These are phyloP conservation scores for Gallinago paraguaiae DNA, from an alignment of 2,113 vertebrate species.

Conservation along the genomic window DNA sequence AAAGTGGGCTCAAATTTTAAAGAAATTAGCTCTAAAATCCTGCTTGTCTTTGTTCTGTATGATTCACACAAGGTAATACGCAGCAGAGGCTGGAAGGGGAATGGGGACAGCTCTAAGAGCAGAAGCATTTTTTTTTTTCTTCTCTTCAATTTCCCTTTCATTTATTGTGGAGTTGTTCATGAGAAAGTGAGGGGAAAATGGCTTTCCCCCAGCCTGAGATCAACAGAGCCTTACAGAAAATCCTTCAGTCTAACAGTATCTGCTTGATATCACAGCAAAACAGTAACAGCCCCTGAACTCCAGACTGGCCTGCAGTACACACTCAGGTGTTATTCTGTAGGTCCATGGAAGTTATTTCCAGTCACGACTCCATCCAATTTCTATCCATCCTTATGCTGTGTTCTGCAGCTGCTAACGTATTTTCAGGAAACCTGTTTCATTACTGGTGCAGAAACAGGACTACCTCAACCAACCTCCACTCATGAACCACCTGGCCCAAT, in stretches of 20 bases:
- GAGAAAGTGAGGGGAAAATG: not conserved
- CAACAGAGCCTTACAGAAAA: not conserved
- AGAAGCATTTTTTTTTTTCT: not conserved
- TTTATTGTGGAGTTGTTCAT: not conserved
- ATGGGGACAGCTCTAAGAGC: not conserved
- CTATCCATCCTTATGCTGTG: not conserved
- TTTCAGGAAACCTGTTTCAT: not conserved
- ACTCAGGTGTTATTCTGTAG: not conserved
- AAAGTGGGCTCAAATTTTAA: not conserved
- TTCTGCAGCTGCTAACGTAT: not conserved
- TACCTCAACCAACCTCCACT: not conserved
- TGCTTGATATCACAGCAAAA: not conserved
- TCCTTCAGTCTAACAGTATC: not conserved
- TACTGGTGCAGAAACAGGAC: not conserved
- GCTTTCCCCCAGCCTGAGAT: not conserved
- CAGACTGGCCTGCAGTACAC: too few relatives aligned
- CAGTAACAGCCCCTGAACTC: not conserved
- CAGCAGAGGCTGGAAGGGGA: not conserved
- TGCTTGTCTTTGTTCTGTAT: not conserved
- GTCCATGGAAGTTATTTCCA: not conserved
- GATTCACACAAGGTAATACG: not conserved
- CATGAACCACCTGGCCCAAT: not conserved
- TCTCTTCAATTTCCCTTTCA: not conserved
- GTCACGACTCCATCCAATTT: not conserved
- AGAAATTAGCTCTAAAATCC: not conserved